These are phyloP conservation scores for Escarpia spicata DNA, from an alignment of 2,888 invertebrate genomes.

Conservation along the genomic window DNA sequence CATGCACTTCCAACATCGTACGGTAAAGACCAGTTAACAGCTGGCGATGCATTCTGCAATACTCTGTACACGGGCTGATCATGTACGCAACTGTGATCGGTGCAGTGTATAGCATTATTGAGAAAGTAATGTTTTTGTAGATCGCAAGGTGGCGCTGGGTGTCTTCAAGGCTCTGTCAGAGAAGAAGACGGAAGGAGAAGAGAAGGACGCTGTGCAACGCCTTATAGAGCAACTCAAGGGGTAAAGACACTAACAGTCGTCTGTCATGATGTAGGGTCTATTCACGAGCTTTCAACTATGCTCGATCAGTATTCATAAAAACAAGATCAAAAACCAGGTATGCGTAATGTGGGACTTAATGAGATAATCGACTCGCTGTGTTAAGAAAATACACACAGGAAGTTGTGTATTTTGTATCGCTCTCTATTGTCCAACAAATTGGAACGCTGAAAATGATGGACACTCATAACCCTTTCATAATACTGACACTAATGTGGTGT, in stretches of 20 bases:
- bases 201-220: not conserved
- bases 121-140: not conserved
- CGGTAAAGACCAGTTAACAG: not conserved
- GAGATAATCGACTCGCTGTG: not conserved
- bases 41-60: not conserved
- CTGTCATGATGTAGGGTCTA: not conserved
- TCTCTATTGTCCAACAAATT: too few relatives aligned
- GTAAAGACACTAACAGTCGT: not conserved
- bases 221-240: not conserved
- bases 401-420: not conserved
- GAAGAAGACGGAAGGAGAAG: not conserved
- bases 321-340: not conserved
- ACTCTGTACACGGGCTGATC: not conserved
- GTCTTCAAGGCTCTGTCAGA: not conserved
- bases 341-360: not conserved
- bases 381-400: not conserved
- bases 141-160: not conserved
- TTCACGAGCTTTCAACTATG: not conserved
- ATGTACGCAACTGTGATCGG: too few relatives aligned
- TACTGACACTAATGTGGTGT: too few relatives aligned
- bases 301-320: not conserved
- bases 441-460: too few relatives aligned
- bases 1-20: not conserved
- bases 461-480: too few relatives aligned
- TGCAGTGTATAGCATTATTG: not conserved